These are phyloP conservation scores for Ceramica pisi DNA, from an alignment of 2,888 invertebrate genomes.

Conservation along the genomic window DNA sequence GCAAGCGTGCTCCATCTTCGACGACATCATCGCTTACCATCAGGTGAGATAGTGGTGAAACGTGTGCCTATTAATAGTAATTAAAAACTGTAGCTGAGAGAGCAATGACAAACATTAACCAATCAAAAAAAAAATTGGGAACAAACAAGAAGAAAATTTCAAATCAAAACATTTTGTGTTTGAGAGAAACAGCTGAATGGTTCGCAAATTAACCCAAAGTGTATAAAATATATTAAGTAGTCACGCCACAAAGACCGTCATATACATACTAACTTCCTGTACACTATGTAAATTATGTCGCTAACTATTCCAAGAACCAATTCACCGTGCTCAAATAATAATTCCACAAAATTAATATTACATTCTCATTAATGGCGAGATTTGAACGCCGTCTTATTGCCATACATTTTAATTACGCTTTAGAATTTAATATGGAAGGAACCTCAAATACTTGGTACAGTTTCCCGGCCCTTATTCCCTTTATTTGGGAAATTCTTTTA, in stretches of 20 bases:
- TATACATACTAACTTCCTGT: neutral
- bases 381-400: constrained; percentile 33
- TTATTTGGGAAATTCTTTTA: constrained; percentile 48
- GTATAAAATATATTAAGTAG: neutral
- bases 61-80: too few relatives aligned
- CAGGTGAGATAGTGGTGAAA: too few relatives aligned
- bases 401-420: constrained; percentile 57
- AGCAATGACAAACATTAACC: too few relatives aligned
- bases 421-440: constrained; percentile 62
- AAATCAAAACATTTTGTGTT: too few relatives aligned
- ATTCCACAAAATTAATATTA: constrained; percentile 46
- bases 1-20: too few relatives aligned
- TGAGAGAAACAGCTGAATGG: too few relatives aligned
- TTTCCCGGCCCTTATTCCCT: constrained; percentile 38
- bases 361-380: constrained; percentile 33
- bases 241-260: neutral
- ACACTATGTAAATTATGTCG: constrained; percentile 35
- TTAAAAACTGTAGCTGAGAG: too few relatives aligned
- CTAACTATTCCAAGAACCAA: neutral
- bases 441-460: constrained; percentile 63
- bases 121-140: too few relatives aligned
- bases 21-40: too few relatives aligned
- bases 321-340: constrained; percentile 34
- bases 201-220: too few relatives aligned
- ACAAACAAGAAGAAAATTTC: too few relatives aligned